Evolutionary conservation across 1,140 invertebrate genomes (phyloP).

Genomic region (Procambarus clarkii): DNA sequence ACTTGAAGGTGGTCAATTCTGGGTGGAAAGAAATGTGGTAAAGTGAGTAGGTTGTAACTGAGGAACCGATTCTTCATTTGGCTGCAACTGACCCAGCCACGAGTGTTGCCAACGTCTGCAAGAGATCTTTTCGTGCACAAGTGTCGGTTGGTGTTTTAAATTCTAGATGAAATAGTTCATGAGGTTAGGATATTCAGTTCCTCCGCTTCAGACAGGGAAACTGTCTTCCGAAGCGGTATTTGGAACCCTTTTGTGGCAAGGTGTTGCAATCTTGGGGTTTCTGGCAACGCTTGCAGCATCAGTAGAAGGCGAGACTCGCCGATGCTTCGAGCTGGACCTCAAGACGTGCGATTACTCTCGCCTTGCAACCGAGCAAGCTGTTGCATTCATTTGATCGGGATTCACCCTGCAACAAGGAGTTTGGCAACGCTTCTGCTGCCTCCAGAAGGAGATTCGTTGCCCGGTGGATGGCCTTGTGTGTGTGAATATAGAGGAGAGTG

Average conservation of each 20-base stretch:
- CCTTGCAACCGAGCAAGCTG: conserved; percentile 14
- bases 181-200: too few relatives aligned
- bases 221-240: too few relatives aligned
- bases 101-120: too few relatives aligned
- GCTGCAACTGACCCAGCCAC: conserved; percentile 11
- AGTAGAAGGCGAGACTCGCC: conserved; percentile 16
- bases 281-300: conserved; percentile 14
- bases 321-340: neutral
- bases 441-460: too few relatives aligned
- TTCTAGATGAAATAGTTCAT: too few relatives aligned
- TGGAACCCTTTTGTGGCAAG: too few relatives aligned
- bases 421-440: neutral
- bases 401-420: neutral
- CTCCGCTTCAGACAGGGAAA: too few relatives aligned
- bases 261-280: neutral
- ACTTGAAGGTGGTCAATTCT: too few relatives aligned
- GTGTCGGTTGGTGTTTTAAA: too few relatives aligned
- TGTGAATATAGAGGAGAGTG: too few relatives aligned
- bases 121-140: too few relatives aligned
- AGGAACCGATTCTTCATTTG: neutral
- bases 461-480: too few relatives aligned
- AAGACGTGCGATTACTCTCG: conserved; percentile 9
- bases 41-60: neutral
- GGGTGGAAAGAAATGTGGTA: neutral
- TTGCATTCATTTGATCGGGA: conserved; percentile 23